These are phyloP conservation scores for Graphium colonna DNA, from an alignment of 2,888 invertebrate genomes.

Conservation along the genomic window DNA sequence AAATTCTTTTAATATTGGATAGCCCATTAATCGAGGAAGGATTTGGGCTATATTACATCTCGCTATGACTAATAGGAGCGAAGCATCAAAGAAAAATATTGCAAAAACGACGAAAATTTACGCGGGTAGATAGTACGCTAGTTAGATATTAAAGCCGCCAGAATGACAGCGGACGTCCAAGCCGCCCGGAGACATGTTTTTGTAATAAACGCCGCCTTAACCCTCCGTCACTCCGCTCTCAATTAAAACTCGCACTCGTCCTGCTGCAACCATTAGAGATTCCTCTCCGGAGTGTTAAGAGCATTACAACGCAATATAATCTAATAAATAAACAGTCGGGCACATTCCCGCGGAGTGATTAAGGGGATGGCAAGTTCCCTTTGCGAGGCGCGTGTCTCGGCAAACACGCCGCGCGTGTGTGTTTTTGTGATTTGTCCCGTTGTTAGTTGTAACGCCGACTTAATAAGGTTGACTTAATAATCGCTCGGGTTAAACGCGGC, in stretches of 20 bases:
- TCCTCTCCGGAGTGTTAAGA: constrained; percentile 45
- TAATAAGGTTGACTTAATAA: constrained; percentile 18
- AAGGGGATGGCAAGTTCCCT: constrained; percentile 14
- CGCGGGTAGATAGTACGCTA: no score
- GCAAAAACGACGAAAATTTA: no score
- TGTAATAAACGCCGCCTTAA: constrained; percentile 16
- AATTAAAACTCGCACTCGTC: constrained; percentile 35
- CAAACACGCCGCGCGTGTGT: constrained; percentile 19
- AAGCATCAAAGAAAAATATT: no score
- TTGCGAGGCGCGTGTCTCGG: constrained; percentile 11
- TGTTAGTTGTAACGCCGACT: constrained; percentile 14
- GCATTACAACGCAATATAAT: constrained; percentile 44
- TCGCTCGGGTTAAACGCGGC: constrained; percentile 4
- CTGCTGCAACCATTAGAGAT: constrained; percentile 42
- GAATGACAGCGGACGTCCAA: neutral
- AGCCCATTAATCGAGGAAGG: no score
- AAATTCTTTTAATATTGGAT: no score
- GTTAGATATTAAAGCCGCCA: constrained; percentile 10
- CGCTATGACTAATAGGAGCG: no score
- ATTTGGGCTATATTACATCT: no score
- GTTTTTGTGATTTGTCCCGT: constrained; percentile 20
- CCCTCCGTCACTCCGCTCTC: constrained; percentile 24
- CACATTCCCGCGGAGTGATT: constrained; percentile 26
- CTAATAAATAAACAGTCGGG: constrained; percentile 47
- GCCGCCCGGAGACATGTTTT: constrained; percentile 14